These are phyloP conservation scores for Panopea generosa DNA, from an alignment of 2,888 invertebrate species.

Conservation along the genomic window DNA sequence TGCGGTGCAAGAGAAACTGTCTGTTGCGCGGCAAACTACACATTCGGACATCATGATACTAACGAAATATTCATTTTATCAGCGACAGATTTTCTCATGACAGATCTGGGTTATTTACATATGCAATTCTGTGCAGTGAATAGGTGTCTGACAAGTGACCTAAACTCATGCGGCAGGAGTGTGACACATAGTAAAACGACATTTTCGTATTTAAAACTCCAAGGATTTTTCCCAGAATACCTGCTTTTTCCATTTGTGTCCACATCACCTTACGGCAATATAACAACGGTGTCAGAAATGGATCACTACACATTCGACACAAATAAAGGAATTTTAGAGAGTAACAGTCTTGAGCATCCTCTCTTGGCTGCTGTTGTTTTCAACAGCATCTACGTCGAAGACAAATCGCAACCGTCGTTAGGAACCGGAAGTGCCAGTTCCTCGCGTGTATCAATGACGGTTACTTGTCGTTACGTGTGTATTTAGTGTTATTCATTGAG, in stretches of 20 bases:
- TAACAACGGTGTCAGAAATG: constrained; percentile 37
- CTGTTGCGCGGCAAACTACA: constrained; percentile 48
- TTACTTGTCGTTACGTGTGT: too few species aligned
- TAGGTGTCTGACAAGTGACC: constrained; percentile 27
- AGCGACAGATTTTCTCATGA: constrained; percentile 31
- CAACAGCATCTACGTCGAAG: constrained; percentile 16
- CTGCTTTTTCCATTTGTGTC: constrained; percentile 47
- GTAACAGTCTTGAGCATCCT: constrained; percentile 40
- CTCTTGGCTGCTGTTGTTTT: constrained; percentile 53
- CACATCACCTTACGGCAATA: constrained; percentile 21
- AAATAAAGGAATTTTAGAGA: constrained; percentile 44
- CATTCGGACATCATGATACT: constrained; percentile 32
- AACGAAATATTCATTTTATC: constrained; percentile 43
- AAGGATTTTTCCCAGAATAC: constrained; percentile 33
- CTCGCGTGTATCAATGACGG: too few species aligned
- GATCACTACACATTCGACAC: constrained; percentile 45
- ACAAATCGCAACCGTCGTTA: too few species aligned
- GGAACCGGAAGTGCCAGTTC: too few species aligned
- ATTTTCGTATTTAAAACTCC: constrained; percentile 46
- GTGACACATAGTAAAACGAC: constrained; percentile 29
- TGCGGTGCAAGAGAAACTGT: constrained; percentile 20
- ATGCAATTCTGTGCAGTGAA: constrained; percentile 58
- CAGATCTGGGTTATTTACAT: constrained; percentile 40
- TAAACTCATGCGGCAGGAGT: constrained; percentile 25
- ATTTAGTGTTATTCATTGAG: too few species aligned